Evolutionary conservation across 64 coral and sea anemone species (phyloP).

Genomic region (Pocillopora damicornis): DNA sequence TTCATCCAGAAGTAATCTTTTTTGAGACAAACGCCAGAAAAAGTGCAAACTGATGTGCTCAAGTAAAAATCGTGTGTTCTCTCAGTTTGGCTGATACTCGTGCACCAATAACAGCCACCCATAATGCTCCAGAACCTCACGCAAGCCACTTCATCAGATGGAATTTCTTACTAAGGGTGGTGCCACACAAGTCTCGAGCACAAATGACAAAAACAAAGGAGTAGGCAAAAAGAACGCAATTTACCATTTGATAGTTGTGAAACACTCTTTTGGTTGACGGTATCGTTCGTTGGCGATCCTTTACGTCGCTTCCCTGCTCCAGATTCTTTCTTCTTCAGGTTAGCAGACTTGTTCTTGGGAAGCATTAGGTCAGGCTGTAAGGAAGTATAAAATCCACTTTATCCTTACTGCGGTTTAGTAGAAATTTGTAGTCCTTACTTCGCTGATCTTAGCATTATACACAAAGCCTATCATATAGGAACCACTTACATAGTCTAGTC

Average conservation of each 20-base stretch:
- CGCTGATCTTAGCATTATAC: no score
- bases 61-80: no score
- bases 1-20: not conserved
- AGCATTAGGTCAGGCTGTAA: not conserved
- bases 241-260: not conserved
- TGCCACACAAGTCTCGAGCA: no score
- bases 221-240: not conserved
- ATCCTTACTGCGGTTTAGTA: not conserved
- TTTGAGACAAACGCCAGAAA: no score
- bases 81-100: no score
- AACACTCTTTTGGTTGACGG: not conserved
- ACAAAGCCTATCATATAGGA: no score
- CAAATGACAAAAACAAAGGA: not conserved
- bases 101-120: no score
- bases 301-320: slow-evolving; percentile 3
- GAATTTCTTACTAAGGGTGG: no score
- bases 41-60: no score
- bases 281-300: slow-evolving; percentile 4
- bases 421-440: not conserved
- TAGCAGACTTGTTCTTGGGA: not conserved
- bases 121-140: no score
- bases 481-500: no score
- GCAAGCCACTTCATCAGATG: no score
- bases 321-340: not conserved
- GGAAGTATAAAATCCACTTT: not conserved